Percentiles rank a stretch among this genome's conserved stretches.
These are phyloP conservation scores for Drosophila repleta DNA, from an alignment of 1,140 invertebrate genomes.

Conservation along the genomic window DNA sequence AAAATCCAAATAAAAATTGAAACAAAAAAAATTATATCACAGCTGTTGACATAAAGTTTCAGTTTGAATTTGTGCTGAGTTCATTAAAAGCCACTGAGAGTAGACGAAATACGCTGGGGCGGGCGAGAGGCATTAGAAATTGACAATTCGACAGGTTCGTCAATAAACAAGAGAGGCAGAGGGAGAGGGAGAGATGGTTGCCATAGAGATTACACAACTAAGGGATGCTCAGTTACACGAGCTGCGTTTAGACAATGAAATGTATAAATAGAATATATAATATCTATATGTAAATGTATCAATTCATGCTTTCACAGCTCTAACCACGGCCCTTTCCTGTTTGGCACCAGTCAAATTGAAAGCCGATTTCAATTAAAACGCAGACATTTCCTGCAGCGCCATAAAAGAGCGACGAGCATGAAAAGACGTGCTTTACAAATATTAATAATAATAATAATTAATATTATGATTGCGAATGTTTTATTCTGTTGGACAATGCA, in stretches of 20 bases:
- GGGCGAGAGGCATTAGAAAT: slow-evolving; percentile 16
- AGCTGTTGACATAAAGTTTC: slow-evolving; percentile 52
- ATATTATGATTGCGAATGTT: background rate
- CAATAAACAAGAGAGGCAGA: slow-evolving; percentile 20
- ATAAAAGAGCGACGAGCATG: slow-evolving; percentile 1
- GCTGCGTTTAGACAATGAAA: background rate
- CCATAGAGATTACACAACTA: background rate
- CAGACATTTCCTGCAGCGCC: slow-evolving; percentile 28
- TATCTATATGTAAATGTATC: no score
- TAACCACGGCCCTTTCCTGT: background rate
- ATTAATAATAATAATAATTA: slow-evolving; percentile 15
- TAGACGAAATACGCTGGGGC: slow-evolving; percentile 32
- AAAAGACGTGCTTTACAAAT: slow-evolving; percentile 10
- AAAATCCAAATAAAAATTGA: slow-evolving; percentile 18
- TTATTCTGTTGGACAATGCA: slow-evolving; percentile 1
- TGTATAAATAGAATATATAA: background rate
- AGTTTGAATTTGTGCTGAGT: slow-evolving; percentile 41
- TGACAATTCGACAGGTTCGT: slow-evolving; percentile 14
- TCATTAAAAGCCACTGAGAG: slow-evolving; percentile 48
- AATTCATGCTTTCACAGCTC: background rate
- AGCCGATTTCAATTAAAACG: slow-evolving; percentile 54
- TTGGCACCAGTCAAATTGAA: background rate
- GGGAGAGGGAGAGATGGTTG: background rate
- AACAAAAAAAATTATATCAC: slow-evolving; percentile 20
- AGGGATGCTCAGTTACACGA: background rate